A percentile compares a stretch with the other conserved stretches of the same genome.
phyloP scores from a whole-genome alignment of 2,113 vertebrate species.

The Ifrita kowaldi region DNA sequence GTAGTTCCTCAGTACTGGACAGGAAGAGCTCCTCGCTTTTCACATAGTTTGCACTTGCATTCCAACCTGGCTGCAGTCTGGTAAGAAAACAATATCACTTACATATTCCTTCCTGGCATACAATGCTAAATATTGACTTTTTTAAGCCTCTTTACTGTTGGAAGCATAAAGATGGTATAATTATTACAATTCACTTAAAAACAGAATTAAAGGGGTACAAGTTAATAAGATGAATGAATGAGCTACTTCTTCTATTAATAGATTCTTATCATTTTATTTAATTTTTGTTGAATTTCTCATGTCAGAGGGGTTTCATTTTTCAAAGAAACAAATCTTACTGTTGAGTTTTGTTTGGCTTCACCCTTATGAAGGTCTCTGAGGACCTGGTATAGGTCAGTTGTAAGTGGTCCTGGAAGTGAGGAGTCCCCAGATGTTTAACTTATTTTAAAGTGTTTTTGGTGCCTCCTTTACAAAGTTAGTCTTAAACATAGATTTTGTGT shows the following conservation, averaged over 20 bases:
- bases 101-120: not conserved
- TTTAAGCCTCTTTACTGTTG: not conserved
- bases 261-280: not conserved
- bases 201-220: not conserved
- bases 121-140: not conserved
- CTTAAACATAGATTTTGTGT: not conserved
- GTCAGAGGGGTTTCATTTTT: not conserved
- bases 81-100: constrained; percentile 68
- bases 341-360: not conserved
- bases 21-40: constrained; percentile 77
- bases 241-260: not conserved
- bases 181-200: not conserved
- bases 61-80: constrained; percentile 92
- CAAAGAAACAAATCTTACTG: not conserved
- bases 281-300: not conserved
- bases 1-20: constrained; percentile 92
- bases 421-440: not conserved
- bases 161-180: not conserved
- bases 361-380: not conserved
- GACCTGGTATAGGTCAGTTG: not conserved
- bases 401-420: not conserved
- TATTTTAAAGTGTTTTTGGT: not conserved
- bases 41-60: constrained; percentile 92
- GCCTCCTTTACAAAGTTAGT: not conserved
- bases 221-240: not conserved